Percentiles rank a stretch among this genome's conserved stretches.
Evolutionary conservation across 2,888 invertebrate species (phyloP).

Genomic region (Tuta absoluta): DNA sequence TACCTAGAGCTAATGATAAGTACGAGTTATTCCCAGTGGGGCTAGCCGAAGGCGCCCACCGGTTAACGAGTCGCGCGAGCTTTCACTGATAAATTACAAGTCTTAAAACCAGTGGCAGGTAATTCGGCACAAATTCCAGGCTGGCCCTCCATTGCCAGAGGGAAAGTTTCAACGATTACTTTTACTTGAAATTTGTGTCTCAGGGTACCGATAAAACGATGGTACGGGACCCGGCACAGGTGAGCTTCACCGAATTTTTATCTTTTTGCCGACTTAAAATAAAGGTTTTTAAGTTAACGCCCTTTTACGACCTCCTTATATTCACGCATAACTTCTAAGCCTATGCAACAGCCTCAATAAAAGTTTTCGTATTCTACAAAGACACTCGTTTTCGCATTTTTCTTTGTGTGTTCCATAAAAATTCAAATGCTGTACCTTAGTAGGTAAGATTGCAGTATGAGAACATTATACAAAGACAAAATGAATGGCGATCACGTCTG

Average conservation of each 20-base stretch:
- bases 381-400: slow-evolving; percentile 22
- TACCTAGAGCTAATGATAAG: slow-evolving; percentile 22
- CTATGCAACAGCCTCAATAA: slow-evolving; percentile 32
- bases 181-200: slow-evolving; percentile 76
- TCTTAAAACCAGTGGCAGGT: slow-evolving; percentile 83
- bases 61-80: slow-evolving; percentile 62
- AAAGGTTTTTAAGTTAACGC: slow-evolving; percentile 41
- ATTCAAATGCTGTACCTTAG: not conserved
- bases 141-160: slow-evolving; percentile 57
- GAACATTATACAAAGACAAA: not conserved
- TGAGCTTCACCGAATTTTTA: slow-evolving; percentile 57
- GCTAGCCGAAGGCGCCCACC: slow-evolving; percentile 50
- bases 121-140: slow-evolving; percentile 78
- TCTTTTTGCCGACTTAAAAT: slow-evolving; percentile 43
- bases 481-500: not conserved
- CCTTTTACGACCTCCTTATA: slow-evolving; percentile 46
- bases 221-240: slow-evolving; percentile 65
- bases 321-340: slow-evolving; percentile 42
- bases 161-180: slow-evolving; percentile 78
- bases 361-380: slow-evolving; percentile 30
- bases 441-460: not conserved
- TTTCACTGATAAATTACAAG: slow-evolving; percentile 82
- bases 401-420: not conserved
- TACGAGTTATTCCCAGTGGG: slow-evolving; percentile 60
- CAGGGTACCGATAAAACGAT: slow-evolving; percentile 68